A percentile compares a stretch with the other conserved stretches of the same genome.
Conservation (phyloP, 2,113 vertebrate genomes). For the Tetrao urogallus region DNA sequence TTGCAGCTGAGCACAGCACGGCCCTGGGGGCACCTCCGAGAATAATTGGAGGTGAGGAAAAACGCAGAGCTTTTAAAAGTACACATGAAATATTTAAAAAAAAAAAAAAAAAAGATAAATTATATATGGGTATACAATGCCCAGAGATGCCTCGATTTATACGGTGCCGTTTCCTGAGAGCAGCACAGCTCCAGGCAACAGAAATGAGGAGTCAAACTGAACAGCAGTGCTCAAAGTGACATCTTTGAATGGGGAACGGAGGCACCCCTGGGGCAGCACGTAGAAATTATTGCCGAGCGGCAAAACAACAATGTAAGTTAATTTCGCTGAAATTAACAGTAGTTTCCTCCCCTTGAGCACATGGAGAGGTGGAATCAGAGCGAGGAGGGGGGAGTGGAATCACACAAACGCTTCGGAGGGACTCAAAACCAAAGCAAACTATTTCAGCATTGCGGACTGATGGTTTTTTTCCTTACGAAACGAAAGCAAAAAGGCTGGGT, state of each 20-base stretch:
- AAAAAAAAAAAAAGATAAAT: conserved; percentile 57
- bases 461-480: background rate
- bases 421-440: conserved; percentile 8
- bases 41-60: conserved; percentile 66
- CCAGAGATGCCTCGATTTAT: conserved; percentile 54
- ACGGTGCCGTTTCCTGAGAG: conserved; percentile 28
- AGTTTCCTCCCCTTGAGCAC: conserved; percentile 66
- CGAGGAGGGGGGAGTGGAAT: conserved; percentile 3
- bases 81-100: conserved; percentile 59
- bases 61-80: conserved; percentile 57
- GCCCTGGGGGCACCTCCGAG: conserved; percentile 40
- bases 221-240: conserved; percentile 38
- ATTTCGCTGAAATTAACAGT: conserved; percentile 76
- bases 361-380: conserved; percentile 65
- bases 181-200: conserved; percentile 68
- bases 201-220: conserved; percentile 65
- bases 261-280: conserved; percentile 68
- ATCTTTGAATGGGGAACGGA: conserved; percentile 65
- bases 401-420: background rate
- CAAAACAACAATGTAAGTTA: conserved; percentile 75
- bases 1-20: conserved; percentile 6
- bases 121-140: conserved; percentile 62
- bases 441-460: background rate
- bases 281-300: conserved; percentile 75
- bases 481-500: background rate